Base-by-base conservation (phyloP, 2,113 vertebrate genomes). In the Anseranas semipalmata region DNA sequence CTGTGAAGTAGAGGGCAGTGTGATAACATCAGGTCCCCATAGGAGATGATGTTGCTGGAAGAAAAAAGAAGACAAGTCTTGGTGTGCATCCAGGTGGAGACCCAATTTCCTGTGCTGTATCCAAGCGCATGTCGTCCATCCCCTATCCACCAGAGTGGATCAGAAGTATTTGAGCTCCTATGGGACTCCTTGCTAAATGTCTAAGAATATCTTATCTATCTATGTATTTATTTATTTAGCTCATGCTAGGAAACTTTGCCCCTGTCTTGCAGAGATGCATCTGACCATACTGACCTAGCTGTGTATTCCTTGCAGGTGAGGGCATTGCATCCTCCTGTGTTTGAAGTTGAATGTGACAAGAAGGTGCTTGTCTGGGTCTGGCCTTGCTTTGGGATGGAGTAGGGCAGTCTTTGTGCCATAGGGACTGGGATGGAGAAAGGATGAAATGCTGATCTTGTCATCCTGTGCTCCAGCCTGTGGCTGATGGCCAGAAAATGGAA, bases 341-440 rank as follows among this genome's bases (percentile, higher is more conserved):
- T 41, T 70, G 67, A 63, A 87, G 55, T 11, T 12, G 28, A 46
- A n/a, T 16, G 12, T 50, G 48, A 32, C 41, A 28, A 41, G 41
- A 9, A 63, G 5, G n/a, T 3, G 6, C 13, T 84, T 27, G 18
- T 6, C 24, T 13, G 18, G 41, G 15, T 32, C 35, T 37, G 7
- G 5, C 6, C 19, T 5, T 4, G 0, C 13, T 52, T 83, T 77
- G 80, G 22, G 22, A 11, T 43, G 30, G 3, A 77, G 25, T 5
- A 72, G 22, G 12, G 7, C 10, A 28, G 65, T 28, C 52, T 56
- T 65, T 30, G 12, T 3, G 0, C 19, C 10, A 4, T 0, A 17
- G 46, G 21, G 15, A 58, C 0, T 0, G 84, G 9, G 39, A 21
- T 58, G 48, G 27, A 59, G 9, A 22, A 77, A 55, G 32, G 28